Percentiles rank a stretch among this genome's conserved stretches.
phyloP scores from a whole-genome alignment of 2,113 vertebrate genomes.

The Bagarius yarrelli region DNA sequence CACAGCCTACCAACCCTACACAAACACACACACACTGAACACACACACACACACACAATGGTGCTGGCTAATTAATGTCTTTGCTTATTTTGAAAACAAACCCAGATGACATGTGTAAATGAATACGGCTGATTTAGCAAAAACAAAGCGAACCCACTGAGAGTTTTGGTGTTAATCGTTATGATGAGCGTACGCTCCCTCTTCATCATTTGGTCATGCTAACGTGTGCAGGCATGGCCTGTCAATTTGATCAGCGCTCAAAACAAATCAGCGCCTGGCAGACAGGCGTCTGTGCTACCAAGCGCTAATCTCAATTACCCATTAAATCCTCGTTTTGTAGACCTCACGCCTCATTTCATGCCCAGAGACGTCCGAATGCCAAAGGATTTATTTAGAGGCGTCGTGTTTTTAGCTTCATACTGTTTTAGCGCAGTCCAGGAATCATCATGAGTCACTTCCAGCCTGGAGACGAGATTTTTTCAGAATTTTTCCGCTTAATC shows the following conservation, averaged over 20 bases:
- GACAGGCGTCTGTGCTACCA: conserved; percentile 11
- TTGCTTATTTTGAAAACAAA: neutral
- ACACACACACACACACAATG: neutral
- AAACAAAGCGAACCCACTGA: neutral
- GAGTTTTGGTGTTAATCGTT: neutral
- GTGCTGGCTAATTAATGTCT: neutral
- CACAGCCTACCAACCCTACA: neutral
- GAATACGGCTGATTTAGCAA: neutral
- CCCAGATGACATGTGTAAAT: neutral
- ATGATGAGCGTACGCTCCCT: neutral
- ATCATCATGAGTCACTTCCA: conserved; percentile 8
- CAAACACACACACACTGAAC: neutral
- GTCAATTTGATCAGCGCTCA: conserved; percentile 26
- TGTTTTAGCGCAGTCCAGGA: conserved; percentile 2
- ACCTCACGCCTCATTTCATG: conserved; percentile 11
- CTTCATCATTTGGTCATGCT: conserved; percentile 24
- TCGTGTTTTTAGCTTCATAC: neutral
- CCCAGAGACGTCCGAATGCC: conserved; percentile 1
- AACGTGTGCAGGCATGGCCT: neutral
- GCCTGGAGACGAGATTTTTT: neutral
- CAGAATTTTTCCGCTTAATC: neutral
- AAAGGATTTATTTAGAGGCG: conserved; percentile 15
- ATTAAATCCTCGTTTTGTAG: conserved; percentile 25
- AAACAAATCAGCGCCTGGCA: conserved; percentile 26
- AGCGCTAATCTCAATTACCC: conserved; percentile 19